Evolutionary conservation across 2,888 invertebrate genomes (phyloP).

Genomic region (Boloria euphrosyne): DNA sequence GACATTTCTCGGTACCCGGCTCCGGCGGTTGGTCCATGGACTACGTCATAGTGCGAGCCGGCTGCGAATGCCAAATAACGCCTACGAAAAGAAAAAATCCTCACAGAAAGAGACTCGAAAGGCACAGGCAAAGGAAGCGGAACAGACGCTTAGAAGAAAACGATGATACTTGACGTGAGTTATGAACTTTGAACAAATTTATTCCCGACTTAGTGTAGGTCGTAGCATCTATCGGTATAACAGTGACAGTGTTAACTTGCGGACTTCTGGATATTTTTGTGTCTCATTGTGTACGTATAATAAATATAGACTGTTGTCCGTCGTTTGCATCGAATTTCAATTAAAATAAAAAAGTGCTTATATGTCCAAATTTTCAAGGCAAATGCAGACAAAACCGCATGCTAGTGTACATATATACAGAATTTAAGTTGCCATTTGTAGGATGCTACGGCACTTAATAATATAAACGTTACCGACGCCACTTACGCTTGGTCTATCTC

Average conservation of each 20-base stretch:
- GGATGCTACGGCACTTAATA: slow-evolving; percentile 32
- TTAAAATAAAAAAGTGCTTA: too few relatives aligned
- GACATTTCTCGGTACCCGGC: slow-evolving; percentile 76
- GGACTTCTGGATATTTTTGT: too few relatives aligned
- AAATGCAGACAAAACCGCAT: background rate
- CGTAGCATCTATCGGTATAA: slow-evolving; percentile 33
- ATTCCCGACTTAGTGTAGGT: slow-evolving; percentile 54
- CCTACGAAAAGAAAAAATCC: slow-evolving; percentile 78
- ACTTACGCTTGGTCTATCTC: slow-evolving; percentile 49
- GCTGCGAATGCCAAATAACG: slow-evolving; percentile 91
- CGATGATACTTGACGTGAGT: slow-evolving; percentile 69
- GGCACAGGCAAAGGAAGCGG: slow-evolving; percentile 66
- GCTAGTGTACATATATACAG: slow-evolving; percentile 12
- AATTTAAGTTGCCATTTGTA: slow-evolving; percentile 10
- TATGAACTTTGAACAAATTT: slow-evolving; percentile 67
- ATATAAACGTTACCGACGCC: slow-evolving; percentile 55
- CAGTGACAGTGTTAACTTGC: slow-evolving; percentile 15
- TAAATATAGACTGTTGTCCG: too few relatives aligned
- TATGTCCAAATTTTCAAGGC: background rate
- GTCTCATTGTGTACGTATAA: too few relatives aligned
- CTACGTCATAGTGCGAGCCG: slow-evolving; percentile 91
- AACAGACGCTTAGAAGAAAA: slow-evolving; percentile 62
- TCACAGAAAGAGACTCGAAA: slow-evolving; percentile 54
- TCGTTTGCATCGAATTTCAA: too few relatives aligned
- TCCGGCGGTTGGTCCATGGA: slow-evolving; percentile 88